Evolutionary conservation across 53 echinoderm and acorn worm species (phyloP).

Genomic region (Glandiceps talaboti): DNA sequence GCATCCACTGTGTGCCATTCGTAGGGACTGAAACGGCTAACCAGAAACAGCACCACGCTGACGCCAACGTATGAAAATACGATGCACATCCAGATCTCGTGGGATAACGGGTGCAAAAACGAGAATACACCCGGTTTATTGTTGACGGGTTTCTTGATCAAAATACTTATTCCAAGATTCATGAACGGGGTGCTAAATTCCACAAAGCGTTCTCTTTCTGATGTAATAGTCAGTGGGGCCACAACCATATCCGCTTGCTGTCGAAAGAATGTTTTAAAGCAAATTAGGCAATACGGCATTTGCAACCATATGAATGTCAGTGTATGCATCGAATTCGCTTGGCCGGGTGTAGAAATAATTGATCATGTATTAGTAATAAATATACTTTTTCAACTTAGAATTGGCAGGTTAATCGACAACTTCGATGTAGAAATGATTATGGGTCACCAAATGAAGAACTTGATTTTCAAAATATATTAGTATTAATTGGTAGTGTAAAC

Average conservation of each 20-base stretch:
- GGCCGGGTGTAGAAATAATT: no score
- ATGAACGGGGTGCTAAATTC: conserved; percentile 97
- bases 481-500: no score
- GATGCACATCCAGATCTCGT: conserved; percentile 96
- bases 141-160: conserved; percentile 91
- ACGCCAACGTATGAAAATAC: conserved; percentile 88
- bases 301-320: no score
- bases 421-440: no score
- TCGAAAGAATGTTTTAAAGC: no score
- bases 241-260: conserved; percentile 80
- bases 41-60: conserved; percentile 90
- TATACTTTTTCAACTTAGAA: no score
- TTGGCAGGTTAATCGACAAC: no score
- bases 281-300: no score
- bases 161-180: conserved; percentile 93
- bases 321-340: no score
- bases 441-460: no score
- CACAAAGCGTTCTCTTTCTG: conserved; percentile 73
- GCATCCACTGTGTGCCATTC: conserved; percentile 82
- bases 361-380: no score
- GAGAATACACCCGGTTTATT: conserved; percentile 93
- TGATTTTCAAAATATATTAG: no score
- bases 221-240: conserved; percentile 81
- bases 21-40: conserved; percentile 90
- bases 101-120: conserved; percentile 87